Percentiles rank a stretch among this genome's conserved stretches.
phyloP scores from a whole-genome alignment of 2,888 invertebrate species.

The Stictocephala bisonia region DNA sequence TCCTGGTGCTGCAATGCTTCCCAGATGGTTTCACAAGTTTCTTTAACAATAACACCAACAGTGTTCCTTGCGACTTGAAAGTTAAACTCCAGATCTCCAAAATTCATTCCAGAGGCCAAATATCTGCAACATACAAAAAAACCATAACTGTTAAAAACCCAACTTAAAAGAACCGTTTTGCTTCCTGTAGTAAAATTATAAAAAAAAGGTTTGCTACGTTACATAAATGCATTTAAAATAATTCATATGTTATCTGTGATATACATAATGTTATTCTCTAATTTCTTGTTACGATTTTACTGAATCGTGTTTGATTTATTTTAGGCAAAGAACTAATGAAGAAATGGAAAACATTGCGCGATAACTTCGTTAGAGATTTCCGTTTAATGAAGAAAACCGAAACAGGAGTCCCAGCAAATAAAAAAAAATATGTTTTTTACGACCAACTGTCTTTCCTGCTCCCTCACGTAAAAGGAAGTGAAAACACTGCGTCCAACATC shows the following conservation, averaged over 20 bases:
- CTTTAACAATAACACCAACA: not conserved
- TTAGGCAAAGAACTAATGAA: slow-evolving; percentile 19
- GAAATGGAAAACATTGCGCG: slow-evolving; percentile 15
- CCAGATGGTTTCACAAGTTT: not conserved
- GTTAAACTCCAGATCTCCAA: not conserved
- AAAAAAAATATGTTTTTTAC: slow-evolving; percentile 1
- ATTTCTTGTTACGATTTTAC: not conserved
- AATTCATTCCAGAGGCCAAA: not conserved
- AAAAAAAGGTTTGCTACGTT: too few species aligned
- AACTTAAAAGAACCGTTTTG: too few species aligned
- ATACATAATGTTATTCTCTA: not conserved
- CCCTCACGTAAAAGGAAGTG: slow-evolving; percentile 1
- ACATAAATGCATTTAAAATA: too few species aligned
- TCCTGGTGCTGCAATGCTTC: not conserved
- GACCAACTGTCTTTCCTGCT: not conserved
- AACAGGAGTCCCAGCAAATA: not conserved
- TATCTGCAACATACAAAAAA: too few species aligned
- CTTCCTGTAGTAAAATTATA: too few species aligned
- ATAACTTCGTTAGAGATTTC: slow-evolving; percentile 10
- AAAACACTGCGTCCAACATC: not conserved
- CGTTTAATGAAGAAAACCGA: not conserved
- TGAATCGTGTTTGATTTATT: not conserved
- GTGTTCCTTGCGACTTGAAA: not conserved
- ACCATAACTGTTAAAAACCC: too few species aligned
- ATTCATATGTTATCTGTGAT: too few species aligned